Evolutionary conservation across 2,888 invertebrate genomes (phyloP).

Genomic region (Petrolisthes cinctipes): DNA sequence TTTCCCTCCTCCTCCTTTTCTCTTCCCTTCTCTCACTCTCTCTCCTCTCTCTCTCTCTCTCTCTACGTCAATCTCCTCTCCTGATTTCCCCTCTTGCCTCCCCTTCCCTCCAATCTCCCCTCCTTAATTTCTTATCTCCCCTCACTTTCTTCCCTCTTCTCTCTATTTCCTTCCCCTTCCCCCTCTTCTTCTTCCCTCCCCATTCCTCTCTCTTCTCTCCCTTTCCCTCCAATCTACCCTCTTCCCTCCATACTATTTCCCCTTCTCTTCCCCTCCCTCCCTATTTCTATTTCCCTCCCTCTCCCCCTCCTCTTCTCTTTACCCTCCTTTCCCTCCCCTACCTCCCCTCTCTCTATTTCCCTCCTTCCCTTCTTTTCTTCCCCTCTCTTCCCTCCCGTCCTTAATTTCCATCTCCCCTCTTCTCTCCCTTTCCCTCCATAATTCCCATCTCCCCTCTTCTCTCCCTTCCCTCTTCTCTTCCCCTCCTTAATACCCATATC

Average conservation of each 20-base stretch:
- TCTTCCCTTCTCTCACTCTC: not conserved
- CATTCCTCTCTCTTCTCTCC: not conserved
- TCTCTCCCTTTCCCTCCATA: not conserved
- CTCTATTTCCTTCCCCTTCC: not conserved
- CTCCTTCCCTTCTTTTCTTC: not conserved
- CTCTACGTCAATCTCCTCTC: not conserved
- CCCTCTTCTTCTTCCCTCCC: not conserved
- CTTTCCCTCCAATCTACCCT: not conserved
- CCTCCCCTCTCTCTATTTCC: not conserved
- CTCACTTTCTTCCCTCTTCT: not conserved
- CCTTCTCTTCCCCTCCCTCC: constrained; percentile 1
- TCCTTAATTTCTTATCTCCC: not conserved
- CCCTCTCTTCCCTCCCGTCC: not conserved
- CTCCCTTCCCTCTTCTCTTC: not conserved
- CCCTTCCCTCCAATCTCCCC: not conserved
- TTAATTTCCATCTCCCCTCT: not conserved
- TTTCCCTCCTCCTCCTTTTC: not conserved
- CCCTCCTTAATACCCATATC: not conserved
- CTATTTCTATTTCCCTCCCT: not conserved
- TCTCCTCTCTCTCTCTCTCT: not conserved
- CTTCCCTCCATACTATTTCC: not conserved
- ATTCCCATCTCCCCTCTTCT: not conserved
- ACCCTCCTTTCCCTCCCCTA: not conserved
- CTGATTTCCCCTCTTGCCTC: not conserved
- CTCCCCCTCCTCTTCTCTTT: not conserved